Percentiles rank a stretch among this genome's conserved stretches.
phyloP scores from a whole-genome alignment of 2,888 invertebrate genomes.

The Lycophotia porphyrea region DNA sequence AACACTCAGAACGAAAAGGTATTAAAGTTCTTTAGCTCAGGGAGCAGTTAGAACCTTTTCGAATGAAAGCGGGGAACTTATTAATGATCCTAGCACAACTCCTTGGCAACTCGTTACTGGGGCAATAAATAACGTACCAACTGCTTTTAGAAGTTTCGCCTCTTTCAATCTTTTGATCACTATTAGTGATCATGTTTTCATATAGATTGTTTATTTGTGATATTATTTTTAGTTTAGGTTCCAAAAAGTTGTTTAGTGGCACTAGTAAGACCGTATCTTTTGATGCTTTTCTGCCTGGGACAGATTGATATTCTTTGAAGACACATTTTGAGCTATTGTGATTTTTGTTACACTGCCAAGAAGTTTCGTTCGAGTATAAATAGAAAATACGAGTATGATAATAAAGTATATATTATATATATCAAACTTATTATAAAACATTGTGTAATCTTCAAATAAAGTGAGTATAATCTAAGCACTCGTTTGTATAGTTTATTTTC shows the following conservation, averaged over 20 bases:
- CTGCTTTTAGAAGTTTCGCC: slow-evolving; percentile 72
- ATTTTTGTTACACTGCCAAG: not conserved
- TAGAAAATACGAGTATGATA: not conserved
- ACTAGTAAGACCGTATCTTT: not conserved
- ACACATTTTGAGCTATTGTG: not conserved
- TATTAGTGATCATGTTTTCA: slow-evolving; percentile 69
- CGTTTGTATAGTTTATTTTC: not conserved
- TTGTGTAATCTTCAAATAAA: not conserved
- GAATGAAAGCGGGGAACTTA: slow-evolving; percentile 74
- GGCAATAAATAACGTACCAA: slow-evolving; percentile 82
- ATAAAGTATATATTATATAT: too few species aligned
- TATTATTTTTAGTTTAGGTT: slow-evolving; percentile 8
- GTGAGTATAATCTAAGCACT: not conserved
- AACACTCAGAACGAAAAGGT: slow-evolving; percentile 67
- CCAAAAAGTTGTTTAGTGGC: not conserved
- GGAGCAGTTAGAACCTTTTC: slow-evolving; percentile 73
- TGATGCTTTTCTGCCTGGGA: slow-evolving; percentile 19
- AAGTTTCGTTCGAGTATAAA: not conserved
- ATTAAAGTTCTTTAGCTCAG: slow-evolving; percentile 59
- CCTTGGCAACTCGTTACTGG: slow-evolving; percentile 81
- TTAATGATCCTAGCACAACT: slow-evolving; percentile 83
- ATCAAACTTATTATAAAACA: not conserved
- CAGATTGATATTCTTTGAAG: not conserved
- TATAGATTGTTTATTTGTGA: slow-evolving; percentile 52
- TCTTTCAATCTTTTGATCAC: slow-evolving; percentile 76